A percentile compares a stretch with the other conserved stretches of the same genome.
Conservation (phyloP, 2,797 vertebrate genomes). For the Podarcis siculus region DNA sequence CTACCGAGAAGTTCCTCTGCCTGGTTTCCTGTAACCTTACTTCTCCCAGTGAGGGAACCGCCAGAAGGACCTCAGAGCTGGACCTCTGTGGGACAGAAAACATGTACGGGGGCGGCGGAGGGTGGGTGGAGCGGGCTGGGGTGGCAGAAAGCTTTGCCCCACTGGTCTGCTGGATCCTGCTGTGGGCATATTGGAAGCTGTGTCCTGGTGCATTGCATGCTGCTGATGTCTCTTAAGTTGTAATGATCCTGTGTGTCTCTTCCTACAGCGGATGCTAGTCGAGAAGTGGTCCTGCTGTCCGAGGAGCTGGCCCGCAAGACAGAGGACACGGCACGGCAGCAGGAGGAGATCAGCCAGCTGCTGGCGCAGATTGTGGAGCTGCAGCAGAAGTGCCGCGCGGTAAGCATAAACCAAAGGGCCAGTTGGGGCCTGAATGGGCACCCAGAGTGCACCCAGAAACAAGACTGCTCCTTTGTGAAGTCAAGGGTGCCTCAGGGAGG, state of each 20-base stretch:
- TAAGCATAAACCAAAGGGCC: constrained; percentile 54
- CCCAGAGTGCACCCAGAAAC: background rate
- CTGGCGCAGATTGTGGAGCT: constrained; percentile 85
- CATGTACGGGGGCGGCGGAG: background rate
- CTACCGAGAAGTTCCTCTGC: too few relatives aligned
- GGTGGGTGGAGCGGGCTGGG: too few relatives aligned
- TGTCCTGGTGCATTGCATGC: accelerated
- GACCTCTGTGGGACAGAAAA: background rate
- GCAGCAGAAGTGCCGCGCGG: constrained; percentile 85
- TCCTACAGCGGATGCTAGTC: constrained; percentile 84
- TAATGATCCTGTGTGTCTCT: background rate
- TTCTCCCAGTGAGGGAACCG: too few relatives aligned
- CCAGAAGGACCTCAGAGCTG: too few relatives aligned
- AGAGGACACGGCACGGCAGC: constrained; percentile 84
- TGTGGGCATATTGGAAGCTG: background rate
- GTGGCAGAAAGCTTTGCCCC: background rate
- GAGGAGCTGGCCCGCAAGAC: constrained; percentile 86
- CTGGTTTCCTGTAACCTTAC: too few relatives aligned
- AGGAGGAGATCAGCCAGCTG: constrained; percentile 89
- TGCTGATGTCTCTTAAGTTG: background rate
- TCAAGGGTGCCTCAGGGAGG: too few relatives aligned
- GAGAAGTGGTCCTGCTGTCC: constrained; percentile 82
- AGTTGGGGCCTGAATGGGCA: background rate
- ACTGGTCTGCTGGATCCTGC: background rate
- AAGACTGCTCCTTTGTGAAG: background rate